Evolutionary conservation across 92 coral and sea anemone genomes (phyloP).

Genomic region (Palythoa grandiflora): DNA sequence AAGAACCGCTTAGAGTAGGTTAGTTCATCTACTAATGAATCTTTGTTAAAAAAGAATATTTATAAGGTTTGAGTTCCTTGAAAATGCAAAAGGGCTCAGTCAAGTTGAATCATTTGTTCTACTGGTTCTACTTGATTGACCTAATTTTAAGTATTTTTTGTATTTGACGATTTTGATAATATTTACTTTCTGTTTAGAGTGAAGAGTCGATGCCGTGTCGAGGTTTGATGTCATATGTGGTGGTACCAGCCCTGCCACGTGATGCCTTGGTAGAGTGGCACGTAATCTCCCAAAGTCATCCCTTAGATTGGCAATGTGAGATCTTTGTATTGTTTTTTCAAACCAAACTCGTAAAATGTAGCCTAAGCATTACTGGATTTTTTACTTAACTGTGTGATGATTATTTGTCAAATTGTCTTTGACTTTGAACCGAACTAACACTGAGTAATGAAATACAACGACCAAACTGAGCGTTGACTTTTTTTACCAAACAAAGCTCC

Average conservation of each 20-base stretch:
- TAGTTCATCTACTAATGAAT: too few relatives aligned
- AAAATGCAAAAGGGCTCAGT: too few relatives aligned
- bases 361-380: neutral
- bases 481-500: too few relatives aligned
- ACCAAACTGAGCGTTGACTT: too few relatives aligned
- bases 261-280: constrained; percentile 91
- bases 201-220: constrained; percentile 4
- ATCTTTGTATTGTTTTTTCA: neutral
- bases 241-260: constrained; percentile 83
- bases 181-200: neutral
- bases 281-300: constrained; percentile 61
- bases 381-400: neutral
- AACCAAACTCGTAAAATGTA: neutral
- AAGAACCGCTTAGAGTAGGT: too few relatives aligned
- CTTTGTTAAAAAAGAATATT: too few relatives aligned
- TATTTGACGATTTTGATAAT: neutral
- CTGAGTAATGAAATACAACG: too few relatives aligned
- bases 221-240: constrained; percentile 61
- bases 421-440: too few relatives aligned
- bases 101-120: too few relatives aligned
- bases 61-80: too few relatives aligned
- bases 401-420: too few relatives aligned
- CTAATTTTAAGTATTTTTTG: neutral
- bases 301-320: constrained; percentile 44
- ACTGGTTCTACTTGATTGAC: too few relatives aligned